A percentile compares a stretch with the other conserved stretches of the same genome.
phyloP scores from a whole-genome alignment of 2,888 invertebrate genomes.

The Diarsia mendica region DNA sequence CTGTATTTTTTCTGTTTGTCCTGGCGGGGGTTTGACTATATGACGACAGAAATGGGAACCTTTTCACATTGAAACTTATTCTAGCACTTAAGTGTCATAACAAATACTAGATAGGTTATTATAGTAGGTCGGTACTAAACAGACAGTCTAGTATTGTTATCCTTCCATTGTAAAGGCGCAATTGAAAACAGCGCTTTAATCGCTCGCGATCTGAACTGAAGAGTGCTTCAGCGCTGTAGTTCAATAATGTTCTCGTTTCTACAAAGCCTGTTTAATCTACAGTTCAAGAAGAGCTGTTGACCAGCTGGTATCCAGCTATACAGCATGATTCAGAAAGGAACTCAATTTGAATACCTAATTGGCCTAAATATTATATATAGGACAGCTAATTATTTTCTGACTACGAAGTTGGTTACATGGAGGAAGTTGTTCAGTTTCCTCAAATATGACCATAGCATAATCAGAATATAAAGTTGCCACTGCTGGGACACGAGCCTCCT shows the following conservation, averaged over 20 bases:
- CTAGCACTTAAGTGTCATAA: not conserved
- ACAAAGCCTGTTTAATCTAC: constrained; percentile 55
- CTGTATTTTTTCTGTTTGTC: not conserved
- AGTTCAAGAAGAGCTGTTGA: constrained; percentile 20
- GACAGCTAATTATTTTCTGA: not conserved
- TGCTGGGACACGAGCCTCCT: too few species aligned
- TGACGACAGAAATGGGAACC: not conserved
- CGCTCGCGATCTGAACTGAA: constrained; percentile 16
- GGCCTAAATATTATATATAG: not conserved
- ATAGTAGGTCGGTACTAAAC: not conserved
- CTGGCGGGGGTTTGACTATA: not conserved
- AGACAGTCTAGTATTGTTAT: not conserved
- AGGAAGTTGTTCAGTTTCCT: not conserved
- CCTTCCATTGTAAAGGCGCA: constrained; percentile 4
- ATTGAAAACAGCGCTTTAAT: constrained; percentile 20
- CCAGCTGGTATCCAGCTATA: constrained; percentile 44
- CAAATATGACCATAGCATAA: not conserved
- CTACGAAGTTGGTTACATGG: not conserved
- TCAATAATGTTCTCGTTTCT: constrained; percentile 31
- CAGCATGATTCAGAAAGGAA: not conserved
- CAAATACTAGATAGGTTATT: not conserved
- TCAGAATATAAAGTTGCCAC: too few species aligned
- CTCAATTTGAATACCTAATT: not conserved
- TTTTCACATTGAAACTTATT: not conserved
- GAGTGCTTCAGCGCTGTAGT: constrained; percentile 12